phyloP scores from a whole-genome alignment of 1,140 invertebrate species.

The Drosophila triauraria region DNA sequence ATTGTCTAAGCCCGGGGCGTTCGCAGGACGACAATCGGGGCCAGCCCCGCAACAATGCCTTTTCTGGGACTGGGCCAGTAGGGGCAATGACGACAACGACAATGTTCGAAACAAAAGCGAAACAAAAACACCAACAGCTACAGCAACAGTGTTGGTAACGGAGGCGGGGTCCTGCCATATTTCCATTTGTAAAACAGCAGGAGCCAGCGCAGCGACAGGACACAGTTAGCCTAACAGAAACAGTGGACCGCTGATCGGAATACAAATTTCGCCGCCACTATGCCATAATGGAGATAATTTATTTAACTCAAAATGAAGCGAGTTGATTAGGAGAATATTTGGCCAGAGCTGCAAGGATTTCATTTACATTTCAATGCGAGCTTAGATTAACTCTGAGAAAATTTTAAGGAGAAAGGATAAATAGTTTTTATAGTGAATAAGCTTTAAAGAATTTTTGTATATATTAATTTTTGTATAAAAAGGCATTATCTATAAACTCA shows the following conservation, averaged over 20 bases:
- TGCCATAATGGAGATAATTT: constrained; percentile 42
- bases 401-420: not conserved
- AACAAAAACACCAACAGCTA: constrained; percentile 71
- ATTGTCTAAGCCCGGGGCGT: constrained; percentile 81
- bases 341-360: constrained; percentile 8
- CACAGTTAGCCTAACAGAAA: constrained; percentile 40
- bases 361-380: constrained; percentile 23
- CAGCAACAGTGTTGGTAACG: constrained; percentile 12
- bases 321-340: constrained; percentile 50
- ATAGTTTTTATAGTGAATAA: not conserved
- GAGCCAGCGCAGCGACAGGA: constrained; percentile 44
- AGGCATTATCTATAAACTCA: too few relatives aligned
- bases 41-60: constrained; percentile 71
- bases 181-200: constrained; percentile 62
- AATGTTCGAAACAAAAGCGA: constrained; percentile 80
- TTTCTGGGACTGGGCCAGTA: constrained; percentile 57
- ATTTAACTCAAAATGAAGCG: constrained; percentile 49
- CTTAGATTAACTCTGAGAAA: not conserved
- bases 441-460: too few relatives aligned
- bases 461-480: not conserved
- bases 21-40: constrained; percentile 77
- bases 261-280: constrained; percentile 43
- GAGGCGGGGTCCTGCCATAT: constrained; percentile 38
- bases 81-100: constrained; percentile 77
- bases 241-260: constrained; percentile 56